These are phyloP conservation scores for Amphipyra berbera DNA, from an alignment of 2,888 invertebrate genomes.

Conservation along the genomic window DNA sequence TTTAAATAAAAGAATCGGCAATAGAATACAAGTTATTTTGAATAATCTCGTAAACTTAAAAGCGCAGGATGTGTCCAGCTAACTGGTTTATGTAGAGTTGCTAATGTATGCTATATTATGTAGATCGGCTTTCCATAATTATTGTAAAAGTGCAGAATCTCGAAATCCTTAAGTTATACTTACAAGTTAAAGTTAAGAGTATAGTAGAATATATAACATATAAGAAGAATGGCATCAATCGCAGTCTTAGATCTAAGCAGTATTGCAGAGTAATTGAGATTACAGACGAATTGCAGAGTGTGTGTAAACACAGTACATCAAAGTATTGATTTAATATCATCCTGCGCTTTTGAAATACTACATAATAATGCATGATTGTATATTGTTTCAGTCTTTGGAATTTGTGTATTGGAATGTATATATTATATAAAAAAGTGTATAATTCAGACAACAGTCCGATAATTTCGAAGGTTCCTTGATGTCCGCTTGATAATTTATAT, in stretches of 20 bases:
- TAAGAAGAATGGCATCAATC: conserved; percentile 60
- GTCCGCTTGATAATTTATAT: conserved; percentile 14
- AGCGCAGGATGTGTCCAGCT: conserved; percentile 53
- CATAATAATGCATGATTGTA: conserved; percentile 54
- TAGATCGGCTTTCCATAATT: conserved; percentile 18
- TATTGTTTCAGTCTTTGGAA: conserved; percentile 71
- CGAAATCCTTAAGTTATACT: conserved; percentile 53
- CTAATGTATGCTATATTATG: conserved; percentile 20
- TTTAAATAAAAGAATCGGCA: conserved; percentile 34
- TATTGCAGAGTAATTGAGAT: conserved; percentile 48
- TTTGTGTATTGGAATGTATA: conserved; percentile 68
- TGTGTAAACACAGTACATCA: background rate
- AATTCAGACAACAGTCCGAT: conserved; percentile 24
- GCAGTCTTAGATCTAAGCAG: conserved; percentile 56
- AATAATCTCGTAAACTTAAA: conserved; percentile 48
- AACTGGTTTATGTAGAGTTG: background rate
- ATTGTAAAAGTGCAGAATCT: conserved; percentile 26
- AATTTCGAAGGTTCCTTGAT: conserved; percentile 39
- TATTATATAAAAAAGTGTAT: conserved; percentile 34
- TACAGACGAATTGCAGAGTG: conserved; percentile 13
- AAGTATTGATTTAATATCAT: conserved; percentile 24
- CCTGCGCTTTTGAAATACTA: conserved; percentile 60
- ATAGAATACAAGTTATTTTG: conserved; percentile 44
- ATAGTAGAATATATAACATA: conserved; percentile 38
- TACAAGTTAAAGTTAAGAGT: conserved; percentile 53